These are phyloP conservation scores for Cryptomyrus ogoouensis DNA, from an alignment of 2,113 vertebrate genomes.

Conservation along the genomic window DNA sequence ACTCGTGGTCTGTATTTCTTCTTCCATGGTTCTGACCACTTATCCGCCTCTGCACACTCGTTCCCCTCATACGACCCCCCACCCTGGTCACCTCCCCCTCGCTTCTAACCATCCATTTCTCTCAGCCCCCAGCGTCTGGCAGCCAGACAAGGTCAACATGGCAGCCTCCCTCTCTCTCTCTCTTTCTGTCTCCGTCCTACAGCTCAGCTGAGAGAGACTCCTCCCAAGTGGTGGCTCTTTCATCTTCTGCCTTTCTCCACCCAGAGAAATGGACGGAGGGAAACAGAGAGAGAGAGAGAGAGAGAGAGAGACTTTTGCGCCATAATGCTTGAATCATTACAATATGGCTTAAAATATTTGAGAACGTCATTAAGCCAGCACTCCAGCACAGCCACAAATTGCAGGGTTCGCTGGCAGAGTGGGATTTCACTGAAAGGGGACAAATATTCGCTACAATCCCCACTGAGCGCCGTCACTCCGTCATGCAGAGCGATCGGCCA, in stretches of 20 bases:
- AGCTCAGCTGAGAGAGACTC: slow-evolving; percentile 12
- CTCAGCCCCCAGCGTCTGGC: slow-evolving; percentile 25
- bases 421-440: background rate
- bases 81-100: background rate
- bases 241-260: slow-evolving; percentile 11
- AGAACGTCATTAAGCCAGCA: background rate
- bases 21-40: background rate
- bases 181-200: background rate
- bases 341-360: slow-evolving; percentile 19
- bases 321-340: slow-evolving; percentile 19
- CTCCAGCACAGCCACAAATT: slow-evolving; percentile 1
- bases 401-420: background rate
- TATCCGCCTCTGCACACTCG: background rate
- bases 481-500: background rate
- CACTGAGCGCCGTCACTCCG: background rate
- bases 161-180: slow-evolving; percentile 7
- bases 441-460: background rate
- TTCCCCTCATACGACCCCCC: background rate
- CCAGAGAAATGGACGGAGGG: background rate
- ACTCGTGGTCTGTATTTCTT: background rate
- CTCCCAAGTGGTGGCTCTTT: slow-evolving; percentile 8
- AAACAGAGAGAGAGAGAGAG: background rate
- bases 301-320: background rate
- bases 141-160: slow-evolving; percentile 29
- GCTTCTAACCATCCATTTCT: slow-evolving; percentile 9